Evolutionary conservation across 2,113 vertebrate genomes (phyloP).

Genomic region (Regulus satrapa): DNA sequence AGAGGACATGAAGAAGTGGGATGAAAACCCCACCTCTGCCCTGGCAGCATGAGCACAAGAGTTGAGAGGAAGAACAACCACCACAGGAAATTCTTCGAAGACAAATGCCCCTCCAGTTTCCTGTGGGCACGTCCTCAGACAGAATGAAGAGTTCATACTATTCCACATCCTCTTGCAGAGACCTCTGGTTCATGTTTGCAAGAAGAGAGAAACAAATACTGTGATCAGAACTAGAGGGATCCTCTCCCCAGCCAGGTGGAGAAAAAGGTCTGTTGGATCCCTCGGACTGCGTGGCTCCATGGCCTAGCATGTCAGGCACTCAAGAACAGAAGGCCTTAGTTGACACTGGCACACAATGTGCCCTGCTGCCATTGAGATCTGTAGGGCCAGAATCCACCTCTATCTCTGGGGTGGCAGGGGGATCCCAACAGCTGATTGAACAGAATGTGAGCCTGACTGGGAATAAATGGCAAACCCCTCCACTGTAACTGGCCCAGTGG

Average conservation of each 20-base stretch:
- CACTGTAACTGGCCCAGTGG: background rate
- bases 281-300: background rate
- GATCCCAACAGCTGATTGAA: background rate
- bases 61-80: background rate
- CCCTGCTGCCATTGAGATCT: background rate
- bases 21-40: background rate
- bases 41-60: background rate
- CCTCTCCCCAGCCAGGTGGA: background rate
- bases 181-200: background rate
- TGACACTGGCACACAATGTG: rapidly evolving
- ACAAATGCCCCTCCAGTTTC: background rate
- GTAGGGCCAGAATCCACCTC: background rate
- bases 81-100: background rate
- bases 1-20: background rate
- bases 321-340: background rate
- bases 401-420: background rate
- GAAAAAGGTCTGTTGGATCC: background rate
- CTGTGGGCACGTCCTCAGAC: background rate
- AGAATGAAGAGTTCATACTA: background rate
- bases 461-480: background rate
- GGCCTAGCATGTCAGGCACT: background rate
- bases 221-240: background rate
- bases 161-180: background rate
- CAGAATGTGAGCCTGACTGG: background rate
- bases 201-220: background rate